Evolutionary conservation across 2,888 invertebrate genomes (phyloP), one percentile per base, ranked within the genome.

Genomic region (Dolichomitus sp.): DNA sequence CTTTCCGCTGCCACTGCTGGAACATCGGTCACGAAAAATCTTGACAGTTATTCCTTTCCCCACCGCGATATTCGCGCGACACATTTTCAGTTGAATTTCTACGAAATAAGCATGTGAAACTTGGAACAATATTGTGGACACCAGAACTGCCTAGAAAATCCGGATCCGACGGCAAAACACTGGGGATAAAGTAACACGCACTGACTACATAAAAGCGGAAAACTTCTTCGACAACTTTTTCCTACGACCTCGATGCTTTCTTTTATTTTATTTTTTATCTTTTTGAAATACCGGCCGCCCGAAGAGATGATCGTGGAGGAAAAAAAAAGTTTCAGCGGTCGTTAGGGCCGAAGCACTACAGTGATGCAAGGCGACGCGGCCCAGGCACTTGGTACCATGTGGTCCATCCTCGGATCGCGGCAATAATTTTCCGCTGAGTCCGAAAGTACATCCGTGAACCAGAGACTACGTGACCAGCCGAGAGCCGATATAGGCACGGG

Each of bases 21-120:
- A 11, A 80, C 83, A 83, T 80, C 48, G 73, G 68, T 66, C 82
- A 40, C 69, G 63, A 61, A 54, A 61, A 50, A 40, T 12, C 27
- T 37, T 33, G 14, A 45, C 54, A 63, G 19, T 80, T 40, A 33
- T 54, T 17, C 14, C 48, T 52, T 23, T 45, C 23, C 66, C 30
- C 23, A 48, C 48, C 23, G n/a, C 54, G 42, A 54, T 42, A n/a
- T 30, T 75, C 19, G 9, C 65, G 12, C 70, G 45, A 59, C 59
- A 76, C 83, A 83, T 80, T 52, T 70, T 70, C 59, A 11, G 19
- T 57, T n/a, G n/a, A 37, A 59, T 17, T 14, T n/a, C 37, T 33
- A 33, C 59, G 14, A 59, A 59, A 59, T 59, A 33, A 0, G 6
- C 23, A 12, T 54, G 23, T 1, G 4, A 27, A 54, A 27, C 23